A percentile compares a stretch with the other conserved stretches of the same genome.
Evolutionary conservation across 2,113 vertebrate species (phyloP).

Genomic region (Dasyurus viverrinus): DNA sequence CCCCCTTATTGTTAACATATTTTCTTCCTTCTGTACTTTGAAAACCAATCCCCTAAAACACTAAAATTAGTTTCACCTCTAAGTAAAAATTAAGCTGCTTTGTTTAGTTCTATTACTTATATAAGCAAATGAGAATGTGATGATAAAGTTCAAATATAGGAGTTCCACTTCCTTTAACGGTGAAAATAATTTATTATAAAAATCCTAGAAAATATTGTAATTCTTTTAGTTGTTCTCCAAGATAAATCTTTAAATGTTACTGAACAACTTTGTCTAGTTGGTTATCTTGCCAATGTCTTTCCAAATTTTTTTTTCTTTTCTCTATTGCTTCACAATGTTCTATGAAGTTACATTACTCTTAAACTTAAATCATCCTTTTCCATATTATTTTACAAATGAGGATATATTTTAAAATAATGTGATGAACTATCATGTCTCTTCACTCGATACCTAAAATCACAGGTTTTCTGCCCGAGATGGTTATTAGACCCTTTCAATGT

Average conservation of each 20-base stretch:
- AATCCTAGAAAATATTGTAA: not conserved
- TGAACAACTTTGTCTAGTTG: not conserved
- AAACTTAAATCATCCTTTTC: not conserved
- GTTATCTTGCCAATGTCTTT: not conserved
- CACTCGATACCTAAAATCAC: not conserved
- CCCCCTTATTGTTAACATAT: not conserved
- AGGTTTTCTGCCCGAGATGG: not conserved
- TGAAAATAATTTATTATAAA: not conserved
- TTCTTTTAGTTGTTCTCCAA: not conserved
- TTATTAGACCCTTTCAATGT: no score
- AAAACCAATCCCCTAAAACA: not conserved
- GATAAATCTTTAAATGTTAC: not conserved
- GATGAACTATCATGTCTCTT: not conserved
- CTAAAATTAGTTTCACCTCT: not conserved
- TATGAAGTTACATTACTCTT: not conserved
- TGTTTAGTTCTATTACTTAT: not conserved
- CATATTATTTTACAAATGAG: not conserved
- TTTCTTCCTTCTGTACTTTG: not conserved
- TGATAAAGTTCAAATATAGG: not conserved
- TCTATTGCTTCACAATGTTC: not conserved
- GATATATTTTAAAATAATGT: not conserved
- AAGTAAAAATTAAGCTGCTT: not conserved
- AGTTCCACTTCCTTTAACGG: not conserved
- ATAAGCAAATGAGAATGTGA: not conserved
- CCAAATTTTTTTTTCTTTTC: not conserved